Percentiles rank a stretch among this genome's conserved stretches.
Evolutionary conservation across 1,140 invertebrate genomes (phyloP).

Genomic region (Dryas iulia): DNA sequence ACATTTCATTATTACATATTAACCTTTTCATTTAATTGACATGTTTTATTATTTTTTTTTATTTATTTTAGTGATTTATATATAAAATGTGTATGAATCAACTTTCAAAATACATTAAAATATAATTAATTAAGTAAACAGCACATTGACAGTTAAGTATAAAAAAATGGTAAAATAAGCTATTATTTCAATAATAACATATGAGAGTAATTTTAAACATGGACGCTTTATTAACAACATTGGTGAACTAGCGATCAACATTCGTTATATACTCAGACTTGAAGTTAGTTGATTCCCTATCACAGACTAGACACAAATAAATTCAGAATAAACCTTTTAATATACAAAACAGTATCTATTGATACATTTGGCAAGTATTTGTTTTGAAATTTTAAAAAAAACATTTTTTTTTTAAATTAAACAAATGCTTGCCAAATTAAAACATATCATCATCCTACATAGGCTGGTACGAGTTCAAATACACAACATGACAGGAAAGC

Average conservation of each 20-base stretch:
- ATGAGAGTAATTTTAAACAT: background rate
- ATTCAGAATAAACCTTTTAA: slow-evolving; percentile 16
- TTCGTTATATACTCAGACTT: slow-evolving; percentile 20
- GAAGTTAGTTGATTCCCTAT: slow-evolving; percentile 41
- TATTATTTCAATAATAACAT: background rate
- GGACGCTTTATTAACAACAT: background rate
- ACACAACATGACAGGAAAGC: too few relatives aligned
- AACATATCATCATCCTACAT: too few relatives aligned
- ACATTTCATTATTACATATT: background rate
- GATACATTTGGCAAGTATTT: background rate
- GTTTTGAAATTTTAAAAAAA: background rate
- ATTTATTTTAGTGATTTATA: background rate
- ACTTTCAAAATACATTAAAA: background rate
- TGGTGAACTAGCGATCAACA: slow-evolving; percentile 16
- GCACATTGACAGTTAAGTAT: background rate
- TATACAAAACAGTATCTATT: background rate
- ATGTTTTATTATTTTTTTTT: background rate
- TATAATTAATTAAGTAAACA: background rate
- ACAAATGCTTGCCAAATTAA: background rate
- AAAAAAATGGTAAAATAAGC: background rate
- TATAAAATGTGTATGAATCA: background rate
- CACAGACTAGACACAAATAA: slow-evolving; percentile 58
- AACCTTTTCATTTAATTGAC: background rate
- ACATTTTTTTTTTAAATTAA: background rate
- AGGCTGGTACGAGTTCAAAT: too few relatives aligned